A percentile compares a stretch with the other conserved stretches of the same genome.
Evolutionary conservation across 2,888 invertebrate species (phyloP).

Genomic region (Drosophila acutilabella): DNA sequence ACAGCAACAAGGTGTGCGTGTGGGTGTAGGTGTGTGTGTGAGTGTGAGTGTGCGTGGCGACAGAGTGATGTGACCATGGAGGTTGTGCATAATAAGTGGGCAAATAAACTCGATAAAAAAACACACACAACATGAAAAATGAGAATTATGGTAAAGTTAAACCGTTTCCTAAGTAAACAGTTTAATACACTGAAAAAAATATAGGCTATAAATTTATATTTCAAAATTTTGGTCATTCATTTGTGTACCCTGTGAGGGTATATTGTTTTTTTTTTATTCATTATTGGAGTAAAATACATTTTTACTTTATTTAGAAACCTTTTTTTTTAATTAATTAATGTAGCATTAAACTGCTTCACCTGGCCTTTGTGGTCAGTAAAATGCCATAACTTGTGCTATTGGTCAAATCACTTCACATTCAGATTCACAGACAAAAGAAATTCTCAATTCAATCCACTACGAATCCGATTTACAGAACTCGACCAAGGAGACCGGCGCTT

Average conservation of each 20-base stretch:
- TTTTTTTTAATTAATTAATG: too few species aligned
- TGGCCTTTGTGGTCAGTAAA: background rate
- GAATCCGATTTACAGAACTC: background rate
- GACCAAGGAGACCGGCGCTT: constrained; percentile 19
- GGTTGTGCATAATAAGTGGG: constrained; percentile 4
- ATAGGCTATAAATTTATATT: too few species aligned
- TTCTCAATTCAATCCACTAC: background rate
- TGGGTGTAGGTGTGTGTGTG: background rate
- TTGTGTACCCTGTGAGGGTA: too few species aligned
- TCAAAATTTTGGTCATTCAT: too few species aligned
- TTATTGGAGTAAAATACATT: too few species aligned
- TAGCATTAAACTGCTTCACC: background rate
- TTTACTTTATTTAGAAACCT: too few species aligned
- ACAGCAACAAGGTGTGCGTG: constrained; percentile 3
- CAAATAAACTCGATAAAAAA: background rate
- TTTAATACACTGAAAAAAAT: too few species aligned
- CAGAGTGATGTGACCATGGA: constrained; percentile 8
- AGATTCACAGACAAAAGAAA: background rate
- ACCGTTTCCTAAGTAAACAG: background rate
- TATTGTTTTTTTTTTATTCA: too few species aligned
- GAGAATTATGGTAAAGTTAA: background rate
- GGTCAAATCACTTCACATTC: constrained; percentile 12
- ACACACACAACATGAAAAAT: background rate
- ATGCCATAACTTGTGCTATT: background rate
- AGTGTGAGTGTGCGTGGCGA: background rate